Conservation (phyloP, 2,113 vertebrate genomes). For the Prietella phreatophila region DNA sequence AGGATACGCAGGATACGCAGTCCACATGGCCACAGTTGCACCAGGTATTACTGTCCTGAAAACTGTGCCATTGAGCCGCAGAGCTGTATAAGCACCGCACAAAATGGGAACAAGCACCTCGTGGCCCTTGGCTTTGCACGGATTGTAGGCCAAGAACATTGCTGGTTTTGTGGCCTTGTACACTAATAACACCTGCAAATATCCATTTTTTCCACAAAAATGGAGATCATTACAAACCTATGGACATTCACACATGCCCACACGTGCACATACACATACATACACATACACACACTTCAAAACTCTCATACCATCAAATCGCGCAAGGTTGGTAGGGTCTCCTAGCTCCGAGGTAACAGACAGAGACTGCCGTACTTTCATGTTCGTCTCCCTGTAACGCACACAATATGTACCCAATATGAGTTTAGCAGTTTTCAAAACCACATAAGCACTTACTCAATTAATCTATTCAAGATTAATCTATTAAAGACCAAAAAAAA, state of each 20-base stretch:
- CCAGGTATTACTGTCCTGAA: background rate
- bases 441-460: background rate
- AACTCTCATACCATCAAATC: constrained; percentile 80
- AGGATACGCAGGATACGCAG: background rate
- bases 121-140: background rate
- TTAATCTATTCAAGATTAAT: background rate
- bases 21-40: background rate
- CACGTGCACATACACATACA: constrained; percentile 24
- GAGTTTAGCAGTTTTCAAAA: background rate
- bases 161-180: background rate
- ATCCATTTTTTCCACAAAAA: background rate
- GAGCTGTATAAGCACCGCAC: background rate
- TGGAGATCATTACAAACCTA: background rate
- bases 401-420: background rate
- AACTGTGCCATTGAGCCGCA: background rate
- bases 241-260: background rate
- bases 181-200: background rate
- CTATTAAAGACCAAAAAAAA: background rate
- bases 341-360: constrained; percentile 83
- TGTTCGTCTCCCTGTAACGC: constrained; percentile 86
- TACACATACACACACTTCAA: background rate
- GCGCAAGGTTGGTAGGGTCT: constrained; percentile 79
- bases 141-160: background rate
- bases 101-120: background rate
- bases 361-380: constrained; percentile 91